Evolutionary conservation across 2,797 vertebrate genomes (phyloP).

Genomic region (Sternotherus odoratus): DNA sequence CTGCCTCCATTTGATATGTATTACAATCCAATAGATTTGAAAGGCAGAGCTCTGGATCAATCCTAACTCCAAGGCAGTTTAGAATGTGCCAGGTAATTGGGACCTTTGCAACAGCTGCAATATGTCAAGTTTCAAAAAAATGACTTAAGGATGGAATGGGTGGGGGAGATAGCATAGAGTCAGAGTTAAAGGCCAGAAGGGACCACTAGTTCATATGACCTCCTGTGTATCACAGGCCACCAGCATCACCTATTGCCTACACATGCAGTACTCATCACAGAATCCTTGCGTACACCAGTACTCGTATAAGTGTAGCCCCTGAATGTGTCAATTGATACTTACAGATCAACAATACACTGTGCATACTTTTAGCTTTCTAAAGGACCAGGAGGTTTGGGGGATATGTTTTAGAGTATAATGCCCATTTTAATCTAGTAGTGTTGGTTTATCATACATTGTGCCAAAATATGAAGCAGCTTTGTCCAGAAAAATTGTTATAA

Average conservation of each 20-base stretch:
- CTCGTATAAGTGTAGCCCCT: no score
- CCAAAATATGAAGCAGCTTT: not conserved
- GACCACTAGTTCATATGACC: not conserved
- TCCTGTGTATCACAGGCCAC: not conserved
- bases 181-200: no score
- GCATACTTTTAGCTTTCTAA: not conserved
- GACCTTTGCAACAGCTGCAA: no score
- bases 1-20: no score
- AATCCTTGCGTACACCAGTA: no score
- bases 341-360: not conserved
- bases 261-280: not conserved
- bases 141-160: no score
- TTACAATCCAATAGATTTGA: not conserved
- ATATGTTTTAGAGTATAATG: rapidly evolving
- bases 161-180: no score
- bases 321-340: not conserved
- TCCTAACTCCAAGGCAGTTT: no score
- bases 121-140: no score
- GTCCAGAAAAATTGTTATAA: not conserved
- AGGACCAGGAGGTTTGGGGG: not conserved
- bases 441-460: not conserved
- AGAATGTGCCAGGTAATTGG: no score
- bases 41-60: not conserved
- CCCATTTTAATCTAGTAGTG: not conserved
- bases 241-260: not conserved